Evolutionary conservation across 2,113 vertebrate species (phyloP), one percentile per base, ranked within the genome.

Genomic region (Pithys albifrons): DNA sequence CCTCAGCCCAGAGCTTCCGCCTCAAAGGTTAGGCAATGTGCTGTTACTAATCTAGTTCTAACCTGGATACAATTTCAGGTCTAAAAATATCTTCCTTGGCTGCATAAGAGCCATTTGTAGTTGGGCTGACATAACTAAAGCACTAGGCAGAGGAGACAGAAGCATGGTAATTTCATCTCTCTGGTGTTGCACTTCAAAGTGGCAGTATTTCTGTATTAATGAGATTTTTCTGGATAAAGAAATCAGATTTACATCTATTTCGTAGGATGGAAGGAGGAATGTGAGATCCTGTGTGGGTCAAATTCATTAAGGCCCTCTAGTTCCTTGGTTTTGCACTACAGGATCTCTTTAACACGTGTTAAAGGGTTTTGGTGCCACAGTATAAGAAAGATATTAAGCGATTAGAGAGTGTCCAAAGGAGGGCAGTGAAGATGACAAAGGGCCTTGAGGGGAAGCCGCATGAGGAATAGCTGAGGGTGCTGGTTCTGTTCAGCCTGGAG

Each of bases 11-110:
- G 66, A 90, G 61, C 91, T 96, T 96, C 93, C 1, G 23, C 94
- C 76, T 96, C 57, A 64, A 3, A 93, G 82, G 74, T 67, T 80
- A 82, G 82, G 89, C 70, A 88, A 62, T 91, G 87, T 82, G 79
- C 87, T 97, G 91, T 95, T 89, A 96, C 82, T 95, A 97, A 97
- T 96, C 61, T 62, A 85, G 49, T 92, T 90, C 85, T 84, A 94
- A 96, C 78, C 92, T 91, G 93, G 93, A 86, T 95, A 87, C 48
- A 79, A 43, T 76, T 96, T 95, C 79, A 92, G 25, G 76, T 70
- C 79, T 96, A 95, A 95, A 96, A 94, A 93, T 95, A 97, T 71
- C 43, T 85, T 85, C 55, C n/a, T 89, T 88, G 54, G 57, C 84
- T 71, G 54, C 78, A 39, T 93, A 80, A 91, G 66, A 64, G 73